phyloP scores from a whole-genome alignment of 2,797 vertebrate species.

The Sylvia borin region DNA sequence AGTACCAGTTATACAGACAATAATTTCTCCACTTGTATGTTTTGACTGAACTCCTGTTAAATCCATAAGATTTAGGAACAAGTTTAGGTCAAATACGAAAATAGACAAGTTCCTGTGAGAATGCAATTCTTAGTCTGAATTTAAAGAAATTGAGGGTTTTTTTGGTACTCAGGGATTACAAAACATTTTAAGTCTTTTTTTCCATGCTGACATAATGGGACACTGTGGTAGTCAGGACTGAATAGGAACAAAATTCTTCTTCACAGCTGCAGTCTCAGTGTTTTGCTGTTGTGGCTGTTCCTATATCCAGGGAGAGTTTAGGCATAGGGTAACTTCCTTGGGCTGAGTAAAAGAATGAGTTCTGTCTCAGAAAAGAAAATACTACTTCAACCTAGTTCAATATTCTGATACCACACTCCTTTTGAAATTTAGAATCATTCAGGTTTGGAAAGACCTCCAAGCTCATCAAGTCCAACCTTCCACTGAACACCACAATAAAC shows the following conservation, averaged over 20 bases:
- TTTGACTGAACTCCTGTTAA: neutral
- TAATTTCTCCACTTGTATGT: neutral
- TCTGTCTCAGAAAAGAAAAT: neutral
- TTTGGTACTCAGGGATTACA: neutral
- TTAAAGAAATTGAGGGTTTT: neutral
- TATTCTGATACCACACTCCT: neutral
- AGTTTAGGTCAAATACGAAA: neutral
- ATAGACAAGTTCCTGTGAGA: neutral
- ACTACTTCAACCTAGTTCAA: neutral
- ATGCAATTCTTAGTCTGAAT: neutral
- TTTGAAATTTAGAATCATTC: neutral
- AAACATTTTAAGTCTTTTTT: neutral
- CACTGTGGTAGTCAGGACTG: neutral
- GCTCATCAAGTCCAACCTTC: neutral
- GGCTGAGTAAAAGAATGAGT: neutral
- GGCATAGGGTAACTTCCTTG: neutral
- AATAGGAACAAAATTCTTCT: neutral
- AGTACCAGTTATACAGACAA: neutral
- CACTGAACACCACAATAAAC: neutral
- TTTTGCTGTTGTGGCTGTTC: neutral
- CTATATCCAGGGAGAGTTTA: neutral
- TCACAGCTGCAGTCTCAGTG: neutral
- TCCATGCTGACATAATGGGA: neutral
- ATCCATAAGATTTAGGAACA: neutral
- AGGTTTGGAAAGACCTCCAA: neutral